Evolutionary conservation across 2,888 invertebrate species (phyloP).

Genomic region (Melangyna quadrimaculata): DNA sequence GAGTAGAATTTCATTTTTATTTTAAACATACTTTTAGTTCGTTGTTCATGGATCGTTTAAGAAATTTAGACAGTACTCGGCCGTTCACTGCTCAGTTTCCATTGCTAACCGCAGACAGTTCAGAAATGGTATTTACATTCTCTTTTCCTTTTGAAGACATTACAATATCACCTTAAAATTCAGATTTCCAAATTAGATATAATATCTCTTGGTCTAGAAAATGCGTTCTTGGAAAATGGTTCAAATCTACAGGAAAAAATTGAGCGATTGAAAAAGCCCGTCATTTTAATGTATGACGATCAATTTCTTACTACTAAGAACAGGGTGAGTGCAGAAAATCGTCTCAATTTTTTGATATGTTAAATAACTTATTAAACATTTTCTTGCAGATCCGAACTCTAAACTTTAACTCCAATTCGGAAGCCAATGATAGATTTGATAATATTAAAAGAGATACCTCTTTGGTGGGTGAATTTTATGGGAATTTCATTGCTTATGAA

Average conservation of each 20-base stretch:
- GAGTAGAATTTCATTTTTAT: neutral
- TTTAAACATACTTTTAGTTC: constrained; percentile 11
- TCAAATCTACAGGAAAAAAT: neutral
- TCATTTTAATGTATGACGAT: constrained; percentile 24
- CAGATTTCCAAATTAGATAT: constrained; percentile 41
- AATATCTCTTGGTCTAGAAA: constrained; percentile 2
- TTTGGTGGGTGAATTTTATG: constrained; percentile 40
- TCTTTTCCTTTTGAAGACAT: too few species aligned
- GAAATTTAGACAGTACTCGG: constrained; percentile 19
- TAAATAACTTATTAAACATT: neutral
- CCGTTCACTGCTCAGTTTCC: constrained; percentile 14
- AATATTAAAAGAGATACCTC: neutral
- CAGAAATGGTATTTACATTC: neutral
- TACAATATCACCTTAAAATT: neutral
- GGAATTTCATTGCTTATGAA: constrained; percentile 46
- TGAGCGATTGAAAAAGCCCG: constrained; percentile 6
- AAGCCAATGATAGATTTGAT: neutral
- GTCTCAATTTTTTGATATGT: neutral
- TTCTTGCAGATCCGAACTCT: constrained; percentile 27
- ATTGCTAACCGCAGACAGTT: neutral
- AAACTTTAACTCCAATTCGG: neutral
- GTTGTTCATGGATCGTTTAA: neutral
- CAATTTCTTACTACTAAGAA: constrained; percentile 3
- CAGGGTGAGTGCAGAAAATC: neutral
- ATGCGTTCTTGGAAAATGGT: neutral